Base-by-base conservation (phyloP, 1,140 invertebrate species). In the Alviniconcha marisindica region DNA sequence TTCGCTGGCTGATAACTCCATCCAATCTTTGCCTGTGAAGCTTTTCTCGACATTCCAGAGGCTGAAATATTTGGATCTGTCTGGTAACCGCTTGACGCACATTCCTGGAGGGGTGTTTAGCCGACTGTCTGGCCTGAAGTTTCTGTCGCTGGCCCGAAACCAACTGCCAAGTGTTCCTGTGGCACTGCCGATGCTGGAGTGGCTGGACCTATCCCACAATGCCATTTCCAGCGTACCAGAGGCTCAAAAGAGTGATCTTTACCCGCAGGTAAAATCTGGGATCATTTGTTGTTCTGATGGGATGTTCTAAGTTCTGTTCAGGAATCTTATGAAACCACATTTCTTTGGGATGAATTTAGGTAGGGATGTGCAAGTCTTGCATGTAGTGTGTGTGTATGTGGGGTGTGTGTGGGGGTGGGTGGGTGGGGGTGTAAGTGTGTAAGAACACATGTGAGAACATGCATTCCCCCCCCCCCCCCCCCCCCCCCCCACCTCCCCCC, bases 121-220 rank as follows among this genome's bases (percentile, higher is more conserved):
- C n/a, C 40, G 79, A 33, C 79, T 87, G 38, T 5, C 69, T 18
- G 31, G 38, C 21, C 44, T 89, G 63, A 83, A 85, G 78, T 84
- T 78, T 73, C 78, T 90, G n/a, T 87, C 83, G 24, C 69, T 88
- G 31, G 74, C 87, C 10, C 10, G 69, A 24, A 88, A 88, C 71
- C 63, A 40, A 33, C 42, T 88, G 24, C 48, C 51, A 40, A 74
- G 10, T 31, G 60, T 88, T 28, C 85, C 85, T 38, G 28, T 24
- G 4, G 77, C 69, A 24, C 40, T 90, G 14, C 88, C 88, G 2
- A 85, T 86, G 79, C 74, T 87, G 4, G 88, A 90, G 77, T 89
- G 88, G 87, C 69, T 90, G 44, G 88, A 90, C 77, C 33, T 90
- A 21, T 89, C 89, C 1, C 51, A 86, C 63, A 90, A 90, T 71